Percentiles rank a stretch among this genome's conserved stretches.
Evolutionary conservation across 2,888 invertebrate species (phyloP).

Genomic region (Rhopalosiphum nymphaeae): DNA sequence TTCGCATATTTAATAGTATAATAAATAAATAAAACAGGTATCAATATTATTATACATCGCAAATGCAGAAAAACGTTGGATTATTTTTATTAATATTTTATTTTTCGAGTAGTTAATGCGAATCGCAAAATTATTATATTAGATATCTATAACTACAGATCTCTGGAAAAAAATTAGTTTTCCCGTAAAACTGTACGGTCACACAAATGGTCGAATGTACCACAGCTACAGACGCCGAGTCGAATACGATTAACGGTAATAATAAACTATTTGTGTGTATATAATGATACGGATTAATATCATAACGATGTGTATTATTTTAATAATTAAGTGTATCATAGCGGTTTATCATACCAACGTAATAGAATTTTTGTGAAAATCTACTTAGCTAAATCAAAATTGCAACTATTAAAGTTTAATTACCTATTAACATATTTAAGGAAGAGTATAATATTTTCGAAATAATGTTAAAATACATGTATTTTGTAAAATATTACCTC

Average conservation of each 20-base stretch:
- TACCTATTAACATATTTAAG: neutral
- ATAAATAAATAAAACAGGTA: neutral
- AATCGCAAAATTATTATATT: neutral
- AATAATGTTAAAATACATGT: neutral
- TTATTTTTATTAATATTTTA: neutral
- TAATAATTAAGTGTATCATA: conserved; percentile 7
- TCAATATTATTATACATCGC: neutral
- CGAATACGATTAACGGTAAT: neutral
- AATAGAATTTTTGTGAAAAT: neutral
- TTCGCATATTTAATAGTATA: neutral
- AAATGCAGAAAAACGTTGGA: neutral
- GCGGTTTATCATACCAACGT: neutral
- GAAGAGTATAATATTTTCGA: neutral
- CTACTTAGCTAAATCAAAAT: neutral
- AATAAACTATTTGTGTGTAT: neutral
- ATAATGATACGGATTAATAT: neutral
- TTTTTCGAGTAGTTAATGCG: neutral
- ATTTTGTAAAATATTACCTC: neutral
- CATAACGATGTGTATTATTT: neutral
- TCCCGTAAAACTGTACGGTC: neutral
- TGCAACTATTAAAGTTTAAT: neutral
- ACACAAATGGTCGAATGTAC: neutral
- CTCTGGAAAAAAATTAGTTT: neutral
- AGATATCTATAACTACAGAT: neutral
- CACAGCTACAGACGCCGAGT: neutral